A percentile compares a stretch with the other conserved stretches of the same genome.
Conservation (phyloP, 2,113 vertebrate species). For the Isurus oxyrinchus region DNA sequence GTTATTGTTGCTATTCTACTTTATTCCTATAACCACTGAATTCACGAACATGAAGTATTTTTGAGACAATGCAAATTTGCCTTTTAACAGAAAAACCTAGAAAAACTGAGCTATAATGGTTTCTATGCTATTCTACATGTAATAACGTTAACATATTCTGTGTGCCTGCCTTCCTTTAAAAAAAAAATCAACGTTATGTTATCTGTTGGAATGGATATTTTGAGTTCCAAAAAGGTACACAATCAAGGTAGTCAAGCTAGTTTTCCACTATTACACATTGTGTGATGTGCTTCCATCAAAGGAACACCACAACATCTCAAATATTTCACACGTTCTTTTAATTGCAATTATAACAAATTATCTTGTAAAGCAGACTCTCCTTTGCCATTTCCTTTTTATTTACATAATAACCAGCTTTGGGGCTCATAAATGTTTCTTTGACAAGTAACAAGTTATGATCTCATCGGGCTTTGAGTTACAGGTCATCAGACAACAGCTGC, state of each 20-base stretch:
- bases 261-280: background rate
- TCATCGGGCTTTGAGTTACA: conserved; percentile 38
- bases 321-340: background rate
- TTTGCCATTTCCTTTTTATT: conserved; percentile 34
- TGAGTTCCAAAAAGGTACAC: background rate
- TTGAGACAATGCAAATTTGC: background rate
- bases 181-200: background rate
- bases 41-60: background rate
- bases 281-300: background rate
- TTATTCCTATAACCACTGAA: background rate
- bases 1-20: background rate
- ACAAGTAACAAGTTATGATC: conserved; percentile 38
- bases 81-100: background rate
- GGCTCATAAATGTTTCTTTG: conserved; percentile 39
- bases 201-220: background rate
- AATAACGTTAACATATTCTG: background rate
- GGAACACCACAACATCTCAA: background rate
- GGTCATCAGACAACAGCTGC: conserved; percentile 39
- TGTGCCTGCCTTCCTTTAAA: background rate
- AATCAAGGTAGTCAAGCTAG: background rate
- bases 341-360: background rate
- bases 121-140: background rate
- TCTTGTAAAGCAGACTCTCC: background rate
- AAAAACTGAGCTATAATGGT: background rate
- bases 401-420: conserved; percentile 39